Percentiles rank a stretch among this genome's conserved stretches.
These are phyloP conservation scores for Atlantisia rogersi DNA, from an alignment of 2,113 vertebrate species.

Conservation along the genomic window DNA sequence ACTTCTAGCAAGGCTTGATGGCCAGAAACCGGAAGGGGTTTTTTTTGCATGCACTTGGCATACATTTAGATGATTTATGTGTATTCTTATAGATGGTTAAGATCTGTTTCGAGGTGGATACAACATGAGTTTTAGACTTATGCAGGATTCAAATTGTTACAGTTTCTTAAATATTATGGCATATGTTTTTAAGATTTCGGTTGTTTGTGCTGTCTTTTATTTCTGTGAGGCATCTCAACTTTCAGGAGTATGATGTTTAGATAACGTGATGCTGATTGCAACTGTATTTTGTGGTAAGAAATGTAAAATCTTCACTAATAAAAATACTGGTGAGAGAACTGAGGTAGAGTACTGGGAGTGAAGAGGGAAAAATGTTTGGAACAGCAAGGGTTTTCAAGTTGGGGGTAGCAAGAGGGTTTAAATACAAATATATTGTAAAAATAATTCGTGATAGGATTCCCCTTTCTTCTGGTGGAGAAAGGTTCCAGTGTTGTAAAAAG, in stretches of 20 bases:
- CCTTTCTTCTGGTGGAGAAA: neutral
- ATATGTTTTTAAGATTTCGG: neutral
- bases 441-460: neutral
- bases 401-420: neutral
- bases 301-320: neutral
- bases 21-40: neutral
- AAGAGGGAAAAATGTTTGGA: neutral
- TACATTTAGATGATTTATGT: neutral
- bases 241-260: neutral
- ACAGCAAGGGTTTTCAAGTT: neutral
- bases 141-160: fast-evolving
- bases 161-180: neutral
- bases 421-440: neutral
- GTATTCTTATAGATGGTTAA: neutral
- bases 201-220: neutral
- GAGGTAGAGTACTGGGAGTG: neutral
- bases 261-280: neutral
- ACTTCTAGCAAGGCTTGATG: neutral
- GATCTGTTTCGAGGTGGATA: neutral
- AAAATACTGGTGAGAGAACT: neutral
- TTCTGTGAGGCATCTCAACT: neutral
- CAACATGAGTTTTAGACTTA: neutral
- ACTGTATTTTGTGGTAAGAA: neutral
- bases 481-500: neutral
- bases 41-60: neutral